Conservation (phyloP, 23 tunicate genomes). For the Halocynthia roretzi region DNA sequence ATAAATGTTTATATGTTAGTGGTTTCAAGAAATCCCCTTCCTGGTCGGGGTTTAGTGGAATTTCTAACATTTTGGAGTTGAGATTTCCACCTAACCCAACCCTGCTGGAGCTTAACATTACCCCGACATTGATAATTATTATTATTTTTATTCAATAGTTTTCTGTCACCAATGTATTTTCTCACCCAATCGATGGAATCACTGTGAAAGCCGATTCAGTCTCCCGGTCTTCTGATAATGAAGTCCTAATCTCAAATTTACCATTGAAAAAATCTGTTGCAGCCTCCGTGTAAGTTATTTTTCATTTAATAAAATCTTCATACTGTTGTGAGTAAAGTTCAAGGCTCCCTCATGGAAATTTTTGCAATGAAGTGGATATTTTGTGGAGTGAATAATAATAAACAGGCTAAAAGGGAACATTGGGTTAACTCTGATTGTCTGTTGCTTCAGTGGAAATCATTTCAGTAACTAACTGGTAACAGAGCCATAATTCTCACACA, state of each 20-base stretch:
- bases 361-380: no score
- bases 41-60: neutral
- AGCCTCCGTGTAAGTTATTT: neutral
- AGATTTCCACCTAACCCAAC: neutral
- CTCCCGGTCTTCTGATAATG: constrained; percentile 50
- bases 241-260: constrained; percentile 45
- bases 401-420: no score
- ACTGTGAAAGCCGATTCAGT: constrained; percentile 69
- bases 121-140: no score
- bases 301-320: no score
- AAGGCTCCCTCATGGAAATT: no score
- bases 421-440: no score
- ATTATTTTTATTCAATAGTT: constrained; percentile 4
- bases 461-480: no score
- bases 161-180: constrained; percentile 46
- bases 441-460: no score
- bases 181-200: constrained; percentile 50
- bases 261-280: constrained; percentile 24
- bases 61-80: neutral
- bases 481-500: no score
- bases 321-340: no score
- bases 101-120: neutral
- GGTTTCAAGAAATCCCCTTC: neutral
- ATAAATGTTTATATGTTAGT: no score
- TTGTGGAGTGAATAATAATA: no score